Conservation (phyloP, 2,113 vertebrate species). For the Narcine bancroftii region DNA sequence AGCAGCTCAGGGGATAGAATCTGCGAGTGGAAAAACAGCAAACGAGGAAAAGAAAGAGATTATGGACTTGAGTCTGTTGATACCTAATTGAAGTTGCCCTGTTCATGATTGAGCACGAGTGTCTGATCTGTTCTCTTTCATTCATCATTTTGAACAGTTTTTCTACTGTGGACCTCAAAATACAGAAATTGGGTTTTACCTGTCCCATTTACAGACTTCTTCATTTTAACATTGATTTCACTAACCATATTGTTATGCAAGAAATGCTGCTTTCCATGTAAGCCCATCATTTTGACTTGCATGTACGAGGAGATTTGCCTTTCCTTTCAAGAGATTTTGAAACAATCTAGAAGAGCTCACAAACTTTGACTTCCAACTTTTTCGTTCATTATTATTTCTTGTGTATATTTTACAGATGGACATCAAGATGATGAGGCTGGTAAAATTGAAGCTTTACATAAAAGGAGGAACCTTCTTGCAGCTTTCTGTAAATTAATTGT, state of each 20-base stretch:
- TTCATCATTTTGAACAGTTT: too few species aligned
- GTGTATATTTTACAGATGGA: constrained; percentile 63
- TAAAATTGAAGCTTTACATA: constrained; percentile 97
- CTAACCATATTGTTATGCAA: too few species aligned
- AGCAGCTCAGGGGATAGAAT: not conserved
- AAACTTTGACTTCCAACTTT: not conserved
- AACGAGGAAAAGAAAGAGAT: not conserved
- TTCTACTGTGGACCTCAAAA: too few species aligned
- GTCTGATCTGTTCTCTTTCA: too few species aligned
- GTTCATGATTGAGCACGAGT: not conserved
- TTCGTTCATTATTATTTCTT: not conserved
- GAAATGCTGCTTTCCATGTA: too few species aligned
- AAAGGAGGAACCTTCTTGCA: constrained; percentile 93
- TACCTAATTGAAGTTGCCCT: not conserved
- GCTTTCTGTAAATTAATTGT: constrained; percentile 98
- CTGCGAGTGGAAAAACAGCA: not conserved
- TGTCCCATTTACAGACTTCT: too few species aligned
- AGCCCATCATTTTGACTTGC: too few species aligned
- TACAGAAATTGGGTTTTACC: too few species aligned
- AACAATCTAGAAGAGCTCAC: not conserved
- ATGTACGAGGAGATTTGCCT: not conserved
- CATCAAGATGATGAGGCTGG: constrained; percentile 96
- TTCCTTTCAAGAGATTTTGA: not conserved
- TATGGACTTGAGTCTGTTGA: not conserved
- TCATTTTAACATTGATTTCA: too few species aligned